Conservation (phyloP, 2,888 invertebrate species). For the Quadroppia sp. region DNA sequence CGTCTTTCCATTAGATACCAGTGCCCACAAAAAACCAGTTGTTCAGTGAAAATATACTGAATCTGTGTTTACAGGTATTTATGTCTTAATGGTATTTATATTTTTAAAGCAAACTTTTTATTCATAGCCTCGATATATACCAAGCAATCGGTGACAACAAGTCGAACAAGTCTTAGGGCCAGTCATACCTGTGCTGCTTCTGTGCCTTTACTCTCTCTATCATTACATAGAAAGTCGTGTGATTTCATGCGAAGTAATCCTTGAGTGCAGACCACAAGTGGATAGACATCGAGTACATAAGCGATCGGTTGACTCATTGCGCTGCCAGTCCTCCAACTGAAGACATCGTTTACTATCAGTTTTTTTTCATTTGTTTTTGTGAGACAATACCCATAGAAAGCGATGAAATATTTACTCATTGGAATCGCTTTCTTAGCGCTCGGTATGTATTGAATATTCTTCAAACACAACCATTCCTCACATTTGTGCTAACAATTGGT, state of each 20-base stretch:
- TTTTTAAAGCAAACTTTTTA: background rate
- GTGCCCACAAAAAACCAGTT: slow-evolving; percentile 24
- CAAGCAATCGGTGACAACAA: slow-evolving; percentile 31
- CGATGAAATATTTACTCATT: slow-evolving; percentile 4
- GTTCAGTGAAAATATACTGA: too few relatives aligned
- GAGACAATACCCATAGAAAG: background rate
- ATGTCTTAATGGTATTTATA: background rate
- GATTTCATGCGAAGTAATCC: slow-evolving; percentile 27
- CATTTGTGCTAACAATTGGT: background rate
- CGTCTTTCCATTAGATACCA: background rate
- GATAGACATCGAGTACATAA: background rate
- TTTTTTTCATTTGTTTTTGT: background rate
- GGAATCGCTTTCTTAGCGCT: slow-evolving; percentile 28
- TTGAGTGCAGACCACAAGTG: slow-evolving; percentile 24
- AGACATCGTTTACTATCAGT: background rate
- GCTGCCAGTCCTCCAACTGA: background rate
- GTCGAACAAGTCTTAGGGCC: slow-evolving; percentile 18
- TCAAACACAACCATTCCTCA: too few relatives aligned
- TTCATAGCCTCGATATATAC: slow-evolving; percentile 23
- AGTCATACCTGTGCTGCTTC: background rate
- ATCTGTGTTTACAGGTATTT: background rate
- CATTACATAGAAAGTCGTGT: background rate
- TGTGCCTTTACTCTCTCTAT: background rate
- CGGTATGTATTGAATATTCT: slow-evolving; percentile 25
- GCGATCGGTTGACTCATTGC: background rate